Base-by-base conservation (phyloP, 2,888 invertebrate genomes). In the Phragmatobia fuliginosa region DNA sequence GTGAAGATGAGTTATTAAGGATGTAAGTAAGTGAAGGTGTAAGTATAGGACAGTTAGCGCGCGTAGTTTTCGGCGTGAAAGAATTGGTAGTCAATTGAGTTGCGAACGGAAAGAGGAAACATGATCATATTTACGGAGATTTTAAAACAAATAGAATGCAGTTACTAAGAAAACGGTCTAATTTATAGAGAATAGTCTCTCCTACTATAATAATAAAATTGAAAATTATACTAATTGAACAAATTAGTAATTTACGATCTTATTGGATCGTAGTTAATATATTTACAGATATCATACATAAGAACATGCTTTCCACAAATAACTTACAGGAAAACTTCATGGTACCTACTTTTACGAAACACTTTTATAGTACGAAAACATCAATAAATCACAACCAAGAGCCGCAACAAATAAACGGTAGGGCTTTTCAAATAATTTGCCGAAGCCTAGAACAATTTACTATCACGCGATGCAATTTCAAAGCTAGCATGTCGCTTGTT, bases 401-500 rank as follows among this genome's bases (percentile, higher is more conserved):
- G 78, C 79, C 82, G 84, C 84, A 76, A 81, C 80, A 81, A 84
- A 84, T 84, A 84, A 83, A 83, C 83, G 81, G 78, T 85, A 84
- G 81, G 82, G 85, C 83, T 87, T 87, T 85, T 85, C 83, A 86
- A 88, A 89, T 88, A 87, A 89, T 89, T 88, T 90, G 83, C 87
- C 84, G 81, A 79, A 81, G 82, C 75, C 74, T 83, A 82, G 78
- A 87, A 83, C 87, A 85, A 88, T 88, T 90, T 88, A 88, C 84
- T 85, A 83, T 78, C 90, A 90, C 89, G 90, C 88, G 83, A 90
- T 83, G 86, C 88, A 88, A 89, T 90, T 89, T 88, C 81, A 74
- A 80, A 80, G 81, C 75, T 83, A 83, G 85, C 83, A 83, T 88
- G 86, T 81, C 79, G 64, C 25, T 56, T 16, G 81, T 84, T 80